Base-by-base conservation (phyloP, 2,797 vertebrate species). In the Brotula barbata region DNA sequence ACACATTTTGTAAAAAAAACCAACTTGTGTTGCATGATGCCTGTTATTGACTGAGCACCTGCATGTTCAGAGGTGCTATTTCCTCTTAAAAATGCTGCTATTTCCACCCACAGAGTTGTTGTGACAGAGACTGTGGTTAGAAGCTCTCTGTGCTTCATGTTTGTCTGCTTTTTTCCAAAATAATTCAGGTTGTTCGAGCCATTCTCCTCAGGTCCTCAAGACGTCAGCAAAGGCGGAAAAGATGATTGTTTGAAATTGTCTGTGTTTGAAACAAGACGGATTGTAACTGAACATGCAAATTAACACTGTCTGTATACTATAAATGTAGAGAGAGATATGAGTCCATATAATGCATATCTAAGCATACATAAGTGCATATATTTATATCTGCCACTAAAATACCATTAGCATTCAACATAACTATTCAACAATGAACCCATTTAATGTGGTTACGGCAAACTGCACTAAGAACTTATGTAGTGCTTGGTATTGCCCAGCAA, bases 131-230 rank as follows among this genome's bases (percentile, higher is more conserved):
- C 23, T 12, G 57, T 19, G 16, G 19, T 12, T 16, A 34, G 17
- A 3, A 13, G 13, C 4, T n/a, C n/a, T n/a, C n/a, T 31, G 15
- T 16, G n/a, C 31, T 25, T n/a, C 6, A 6, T 6, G 31, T 33
- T 33, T 33, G 5, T 33, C 6, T 33, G 7, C 3, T 31, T 55
- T 3, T 68, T 64, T 49, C 19, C 33, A 40, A 49, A 28, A 2
- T 58, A 11, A 1, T 62, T 42, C 60, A 88, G 87, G 37, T 71
- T 10, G 57, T 76, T 54, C 22, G 12, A 25, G 46, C 40, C n/a
- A 13, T 65, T 40, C 25, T 0, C 1, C 10, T 1, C 21, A 53
- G 37, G 13, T 62, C 56, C 31, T 68, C 56, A n/a, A 78, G 64
- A 28, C 12, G 3, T 51, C 7, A 12, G 31, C 20, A 20, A 0